phyloP scores from a whole-genome alignment of 2,113 vertebrate species.

The Cairina moschata region DNA sequence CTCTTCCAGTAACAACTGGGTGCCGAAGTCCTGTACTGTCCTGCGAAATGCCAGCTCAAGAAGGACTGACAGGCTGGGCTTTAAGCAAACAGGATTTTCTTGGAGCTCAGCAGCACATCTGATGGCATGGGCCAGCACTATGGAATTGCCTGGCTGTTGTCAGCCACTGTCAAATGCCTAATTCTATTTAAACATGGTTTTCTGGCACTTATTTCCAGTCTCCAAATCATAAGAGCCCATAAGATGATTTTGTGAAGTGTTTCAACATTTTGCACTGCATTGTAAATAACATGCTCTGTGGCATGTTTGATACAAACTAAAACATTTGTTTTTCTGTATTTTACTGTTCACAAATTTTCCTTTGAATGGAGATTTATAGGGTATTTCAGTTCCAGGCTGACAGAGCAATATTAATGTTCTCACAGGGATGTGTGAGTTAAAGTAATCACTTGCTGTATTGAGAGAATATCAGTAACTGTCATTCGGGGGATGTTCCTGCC shows the following conservation, averaged over 20 bases:
- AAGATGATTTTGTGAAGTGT: not conserved
- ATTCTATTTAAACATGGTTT: not conserved
- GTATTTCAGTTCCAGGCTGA: constrained; percentile 36
- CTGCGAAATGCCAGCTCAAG: not conserved
- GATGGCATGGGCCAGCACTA: not conserved
- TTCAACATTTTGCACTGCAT: not conserved
- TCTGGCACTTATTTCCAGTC: constrained; percentile 9
- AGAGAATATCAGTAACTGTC: constrained; percentile 15
- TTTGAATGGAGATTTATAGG: constrained; percentile 54
- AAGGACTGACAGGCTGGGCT: not conserved
- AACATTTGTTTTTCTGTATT: constrained; percentile 37
- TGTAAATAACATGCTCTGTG: constrained; percentile 19
- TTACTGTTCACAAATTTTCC: constrained; percentile 55
- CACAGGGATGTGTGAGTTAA: constrained; percentile 20
- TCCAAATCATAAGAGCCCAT: not conserved
- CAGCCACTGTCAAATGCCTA: not conserved
- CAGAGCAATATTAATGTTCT: constrained; percentile 58
- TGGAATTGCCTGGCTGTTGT: not conserved
- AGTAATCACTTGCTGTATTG: constrained; percentile 43
- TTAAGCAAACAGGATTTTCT: not conserved
- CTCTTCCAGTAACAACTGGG: not conserved
- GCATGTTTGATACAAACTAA: constrained; percentile 1
- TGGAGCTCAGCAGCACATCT: not conserved
- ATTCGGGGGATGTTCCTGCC: constrained; percentile 17
- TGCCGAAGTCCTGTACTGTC: not conserved